Base-by-base conservation (phyloP, 1,140 invertebrate genomes). In the Zaprionus vittiger region DNA sequence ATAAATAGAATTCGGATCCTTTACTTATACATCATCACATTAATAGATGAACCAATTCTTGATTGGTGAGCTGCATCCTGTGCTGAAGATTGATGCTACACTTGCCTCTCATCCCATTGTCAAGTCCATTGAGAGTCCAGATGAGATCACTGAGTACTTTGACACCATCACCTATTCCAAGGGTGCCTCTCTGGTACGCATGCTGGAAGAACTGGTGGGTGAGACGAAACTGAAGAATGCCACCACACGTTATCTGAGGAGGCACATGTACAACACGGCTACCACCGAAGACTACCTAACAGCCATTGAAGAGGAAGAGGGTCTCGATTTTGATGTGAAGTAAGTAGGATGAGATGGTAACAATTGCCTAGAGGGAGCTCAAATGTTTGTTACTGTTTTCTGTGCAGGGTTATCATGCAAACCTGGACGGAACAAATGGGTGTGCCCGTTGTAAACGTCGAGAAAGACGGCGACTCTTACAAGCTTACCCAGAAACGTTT, bases 341-440 rank as follows among this genome's bases (percentile, higher is more conserved):
- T 92, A 68, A 63, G 82, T 80, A 2, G 31, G 14, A 47, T 7
- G 2, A 22, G 6, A 7, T 26, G 26, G 15, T 38, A 2, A 61
- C 28, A n/a, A 12, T 24, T 14, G 20, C 38, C 38, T 1, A 9
- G 37, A 31, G 15, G 0, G 7, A 31, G 47, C 49, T 47, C 34
- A 61, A 24, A 56, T 62, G 11, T 20, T 28, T 56, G 24, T 15
- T 3, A 1, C 26, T 20, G 22, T 12, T 20, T 49, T 11, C 14
- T n/a, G 38, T 22, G 2, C 28, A 95, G 95, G 0, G 91, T 94
- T 17, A 96, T 99, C 55, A 97, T 99, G 96, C 95, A 98, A 78
- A 98, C 97, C 0, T 99, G 98, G 97, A 98, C 97, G 0, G 94
- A 95, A 41, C 98, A 99, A 93, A 98, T 97, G 96, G 98, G 98